phyloP scores from a whole-genome alignment of 1,140 invertebrate genomes.

The Drosophila melanogaster region Release_6_plus_ISO1_MT NT_033777.3:29356001-29356500 shows the following conservation, averaged over 20 bases:
- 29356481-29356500: slow-evolving; percentile 16
- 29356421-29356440: background rate
- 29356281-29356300: slow-evolving; percentile 46
- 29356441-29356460: slow-evolving; percentile 26
- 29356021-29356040: background rate
- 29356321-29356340: slow-evolving; percentile 22
- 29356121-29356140: slow-evolving; percentile 1
- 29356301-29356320: slow-evolving; percentile 45
- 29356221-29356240: slow-evolving; percentile 54
- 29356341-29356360: slow-evolving; percentile 46
- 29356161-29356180: slow-evolving; percentile 23
- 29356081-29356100: background rate
- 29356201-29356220: slow-evolving; percentile 38
- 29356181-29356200: slow-evolving; percentile 18
- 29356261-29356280: slow-evolving; percentile 54
- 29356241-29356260: slow-evolving; percentile 52
- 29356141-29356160: background rate
- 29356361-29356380: slow-evolving; percentile 18
- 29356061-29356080: background rate
- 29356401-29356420: slow-evolving; percentile 49
- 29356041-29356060: background rate
- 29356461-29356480: slow-evolving; percentile 55
- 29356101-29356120: slow-evolving; percentile 27
- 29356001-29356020: background rate
- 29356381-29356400: slow-evolving; percentile 49